Base-by-base conservation (phyloP, 2,797 vertebrate genomes). In the Apogon hyalosoma region DNA sequence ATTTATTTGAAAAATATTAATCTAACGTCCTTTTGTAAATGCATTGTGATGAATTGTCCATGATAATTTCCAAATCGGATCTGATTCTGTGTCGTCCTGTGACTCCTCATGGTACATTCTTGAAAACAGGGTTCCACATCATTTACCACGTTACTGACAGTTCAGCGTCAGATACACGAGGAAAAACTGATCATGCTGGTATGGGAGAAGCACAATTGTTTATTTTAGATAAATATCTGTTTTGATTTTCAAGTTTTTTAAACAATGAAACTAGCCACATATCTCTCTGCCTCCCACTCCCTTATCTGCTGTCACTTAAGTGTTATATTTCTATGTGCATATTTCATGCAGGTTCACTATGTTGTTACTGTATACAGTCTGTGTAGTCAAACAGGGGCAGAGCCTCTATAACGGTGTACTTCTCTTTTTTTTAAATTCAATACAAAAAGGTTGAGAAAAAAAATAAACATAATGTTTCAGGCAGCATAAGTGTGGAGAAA, bases 351-450 rank as follows among this genome's bases (percentile, higher is more conserved):
- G 88, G 88, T 90, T 92, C 90, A 91, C 89, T 91, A 93, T 94
- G 94, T 94, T 94, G 94, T 95, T 94, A 93, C 94, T 97, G 95
- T 96, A 93, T 94, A 89, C 91, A 94, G 90, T 92, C 88, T 92
- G 92, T 96, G 94, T 96, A 94, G 92, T 94, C 91, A 87, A 91
- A 94, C 77, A 93, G 93, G 94, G 96, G 95, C 96, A 95, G 95
- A 95, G 96, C 96, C 96, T 95, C 94, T 94, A 75, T 83, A 86
- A 94, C 81, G 88, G 91, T 95, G 92, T 94, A 94, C 90, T 84
- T 85, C 82, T 87, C 63, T 84, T 18, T 69, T 76, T 88, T 90
- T 77, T 42, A 41, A 67, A 87, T 89, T 90, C 83, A 91, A 76
- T 90, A 85, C 83, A 87, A 90, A 88, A 92, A 82, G 73, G 55